These are phyloP conservation scores for Allolobophora icterica DNA, from an alignment of 2,888 invertebrate genomes.

Conservation along the genomic window DNA sequence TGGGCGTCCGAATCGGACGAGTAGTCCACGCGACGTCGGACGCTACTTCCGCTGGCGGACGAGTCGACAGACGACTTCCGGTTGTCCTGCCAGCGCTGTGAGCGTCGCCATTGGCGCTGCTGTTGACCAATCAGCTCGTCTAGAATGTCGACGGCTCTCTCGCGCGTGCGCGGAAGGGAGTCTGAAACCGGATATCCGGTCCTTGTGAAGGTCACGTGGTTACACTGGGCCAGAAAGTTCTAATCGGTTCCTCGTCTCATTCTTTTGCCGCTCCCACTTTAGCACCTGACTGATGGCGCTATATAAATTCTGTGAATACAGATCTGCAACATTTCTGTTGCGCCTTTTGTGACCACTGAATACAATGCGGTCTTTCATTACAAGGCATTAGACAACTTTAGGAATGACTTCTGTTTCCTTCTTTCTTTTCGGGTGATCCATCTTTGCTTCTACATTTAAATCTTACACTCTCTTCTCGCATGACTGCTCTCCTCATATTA, in stretches of 20 bases:
- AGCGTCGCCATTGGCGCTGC: slow-evolving; percentile 15
- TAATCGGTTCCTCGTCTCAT: not conserved
- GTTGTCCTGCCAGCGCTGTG: not conserved
- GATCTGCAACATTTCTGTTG: too few relatives aligned
- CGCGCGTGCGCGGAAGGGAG: not conserved
- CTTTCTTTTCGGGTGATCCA: too few relatives aligned
- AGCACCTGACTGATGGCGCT: too few relatives aligned
- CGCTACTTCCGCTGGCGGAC: not conserved
- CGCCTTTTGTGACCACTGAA: too few relatives aligned
- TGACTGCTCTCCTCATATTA: too few relatives aligned
- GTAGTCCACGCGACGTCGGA: slow-evolving; percentile 18
- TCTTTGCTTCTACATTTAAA: too few relatives aligned
- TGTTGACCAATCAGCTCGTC: slow-evolving; percentile 28
- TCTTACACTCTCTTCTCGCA: too few relatives aligned
- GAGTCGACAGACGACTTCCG: slow-evolving; percentile 25
- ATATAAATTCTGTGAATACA: too few relatives aligned
- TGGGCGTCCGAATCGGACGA: slow-evolving; percentile 28
- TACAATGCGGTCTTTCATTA: too few relatives aligned
- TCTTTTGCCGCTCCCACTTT: too few relatives aligned
- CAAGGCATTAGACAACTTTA: too few relatives aligned
- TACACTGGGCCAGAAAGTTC: not conserved
- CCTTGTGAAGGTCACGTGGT: not conserved
- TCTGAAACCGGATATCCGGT: slow-evolving; percentile 15
- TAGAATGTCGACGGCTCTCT: slow-evolving; percentile 21
- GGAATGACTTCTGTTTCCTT: too few relatives aligned